Evolutionary conservation across 1,140 invertebrate genomes (phyloP).

Genomic region (Achroia grisella): DNA sequence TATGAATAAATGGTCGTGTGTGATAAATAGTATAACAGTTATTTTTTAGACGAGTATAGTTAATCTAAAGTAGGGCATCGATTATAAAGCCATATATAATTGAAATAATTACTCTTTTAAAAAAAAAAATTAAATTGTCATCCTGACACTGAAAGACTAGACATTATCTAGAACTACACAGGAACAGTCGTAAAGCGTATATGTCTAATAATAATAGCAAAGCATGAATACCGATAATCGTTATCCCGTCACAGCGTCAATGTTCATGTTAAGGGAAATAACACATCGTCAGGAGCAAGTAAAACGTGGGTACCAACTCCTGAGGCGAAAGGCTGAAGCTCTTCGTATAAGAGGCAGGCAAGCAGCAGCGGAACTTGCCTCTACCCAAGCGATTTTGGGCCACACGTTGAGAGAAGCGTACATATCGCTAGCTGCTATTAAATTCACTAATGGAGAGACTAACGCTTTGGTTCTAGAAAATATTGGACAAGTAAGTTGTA

Average conservation of each 20-base stretch:
- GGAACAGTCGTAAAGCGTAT: no score
- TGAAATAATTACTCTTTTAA: no score
- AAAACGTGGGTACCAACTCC: conserved; percentile 96
- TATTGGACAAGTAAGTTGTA: conserved; percentile 84
- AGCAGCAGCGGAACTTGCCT: conserved; percentile 85
- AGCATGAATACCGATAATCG: conserved; percentile 57
- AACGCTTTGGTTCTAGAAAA: conserved; percentile 99
- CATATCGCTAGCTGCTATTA: conserved; percentile 98
- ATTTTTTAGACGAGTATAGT: no score
- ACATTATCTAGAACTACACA: no score
- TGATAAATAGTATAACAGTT: no score
- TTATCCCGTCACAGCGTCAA: conserved; percentile 54
- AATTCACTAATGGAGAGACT: conserved; percentile 98
- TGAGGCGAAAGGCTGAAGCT: conserved; percentile 99
- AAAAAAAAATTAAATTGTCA: no score
- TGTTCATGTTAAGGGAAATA: conserved; percentile 75
- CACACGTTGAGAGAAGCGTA: conserved; percentile 99
- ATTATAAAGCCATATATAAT: no score
- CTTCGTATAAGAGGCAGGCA: conserved; percentile 95
- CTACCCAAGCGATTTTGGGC: conserved; percentile 97
- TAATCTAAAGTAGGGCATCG: no score
- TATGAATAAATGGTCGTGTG: no score
- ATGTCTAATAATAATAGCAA: not conserved
- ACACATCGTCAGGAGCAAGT: conserved; percentile 94
- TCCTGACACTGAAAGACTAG: no score